Evolutionary conservation across 1,140 invertebrate species (phyloP), one percentile per base, ranked within the genome.

Genomic region (Augochlora pura): DNA sequence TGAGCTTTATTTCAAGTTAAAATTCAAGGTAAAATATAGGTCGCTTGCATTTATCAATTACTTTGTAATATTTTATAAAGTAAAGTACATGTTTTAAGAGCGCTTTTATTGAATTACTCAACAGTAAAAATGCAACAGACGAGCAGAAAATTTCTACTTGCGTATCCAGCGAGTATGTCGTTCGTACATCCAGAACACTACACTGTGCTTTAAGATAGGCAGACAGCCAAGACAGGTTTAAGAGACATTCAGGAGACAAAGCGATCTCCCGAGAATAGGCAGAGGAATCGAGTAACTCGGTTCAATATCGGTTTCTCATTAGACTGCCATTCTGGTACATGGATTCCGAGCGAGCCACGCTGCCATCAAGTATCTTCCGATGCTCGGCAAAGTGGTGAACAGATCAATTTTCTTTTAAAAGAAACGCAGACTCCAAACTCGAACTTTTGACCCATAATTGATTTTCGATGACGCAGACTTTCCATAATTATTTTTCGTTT

Each of bases 251-350:
- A 27, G 23, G 49, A 85, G 83, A 87, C 85, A 85, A 87, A 85
- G 81, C 69, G 71, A 83, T 77, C 77, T 73, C 38, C 21, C 21
- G 73, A 52, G 73, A 72, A 67, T 64, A 72, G 63, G 21, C 63
- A 52, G 60, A 66, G 73, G 76, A 81, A 84, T 79, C 70, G 66
- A 71, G 77, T 73, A 73, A 84, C 65, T 82, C 80, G n/a, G 67
- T 25, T 46, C 74, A 59, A 84, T 86, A 88, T 87, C 86, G 86
- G 85, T 87, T 88, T 88, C 80, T 82, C 84, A 83, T 88, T 87
- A 87, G 77, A 70, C 68, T 23, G 68, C 68, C 65, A 66, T 83
- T 87, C 83, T 66, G 52, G 16, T 49, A 76, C 70, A 76, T 71
- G 64, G 81, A 77, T 85, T 80, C 63, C n/a, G 52, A 18, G 18